Evolutionary conservation across 1,140 invertebrate species (phyloP), one percentile per base, ranked within the genome.

Genomic region (Agraylea sexmaculata): DNA sequence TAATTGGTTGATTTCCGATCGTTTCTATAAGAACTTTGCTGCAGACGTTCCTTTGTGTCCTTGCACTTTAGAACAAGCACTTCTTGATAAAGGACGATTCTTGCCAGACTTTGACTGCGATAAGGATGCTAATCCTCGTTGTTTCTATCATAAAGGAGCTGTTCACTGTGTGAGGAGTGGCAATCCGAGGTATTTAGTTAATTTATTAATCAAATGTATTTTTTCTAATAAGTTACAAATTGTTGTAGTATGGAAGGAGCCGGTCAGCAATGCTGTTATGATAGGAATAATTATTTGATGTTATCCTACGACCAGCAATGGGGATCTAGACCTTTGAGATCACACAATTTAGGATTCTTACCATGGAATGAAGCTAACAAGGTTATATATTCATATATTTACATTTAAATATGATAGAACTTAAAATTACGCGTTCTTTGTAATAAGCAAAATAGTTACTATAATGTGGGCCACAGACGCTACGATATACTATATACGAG

Each of bases 191-290:
- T 94, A 72, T 22, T 10, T 6, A 7, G 4, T 19, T 17, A 35
- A 16, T 17, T 36, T 11, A 25, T 27, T 10, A 15, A 37, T 36
- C 16, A 35, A 35, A 35, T 7, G 12, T 32, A 29, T 56, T 57
- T 32, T 17, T 27, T 15, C 11, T 29, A 30, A 29, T 30, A 22
- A 17, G 25, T 17, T 37, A 25, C 25, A 38, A 30, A 36, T 42
- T 46, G 40, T 54, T 57, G 20, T 51, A 88, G 87, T 46, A 58
- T 77, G 31, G 84, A 89, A 53, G 92, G 91, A 31, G 83, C 89
- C 1, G 92, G 92, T 38, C 93, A 97, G 56, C 90, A 95, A 54
- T 97, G 93, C 52, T 98, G 93, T 53, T 98, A 97, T 54, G 88
- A 94, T 56, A 84, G 83, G 53, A 83, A 91, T 50, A 76, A 80